Evolutionary conservation across 1,140 invertebrate genomes (phyloP), one percentile per base, ranked within the genome.

Genomic region (Gryon sp.): DNA sequence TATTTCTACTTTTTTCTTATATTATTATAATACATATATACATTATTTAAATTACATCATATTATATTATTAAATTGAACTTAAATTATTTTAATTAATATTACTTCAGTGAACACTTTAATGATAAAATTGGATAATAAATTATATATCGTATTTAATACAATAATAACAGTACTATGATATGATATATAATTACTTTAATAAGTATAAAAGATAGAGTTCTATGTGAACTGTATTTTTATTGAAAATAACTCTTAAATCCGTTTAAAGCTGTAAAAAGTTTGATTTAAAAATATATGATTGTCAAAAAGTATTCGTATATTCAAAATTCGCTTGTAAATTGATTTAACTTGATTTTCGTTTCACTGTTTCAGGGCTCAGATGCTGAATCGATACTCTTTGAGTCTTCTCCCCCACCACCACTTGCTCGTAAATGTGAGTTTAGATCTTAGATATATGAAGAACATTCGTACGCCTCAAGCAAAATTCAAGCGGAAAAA

Each of bases 361-460:
- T 46, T 70, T 70, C 30, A 46, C 30, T 82, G 69, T 89, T 89
- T 50, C 88, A 92, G 92, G 91, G 90, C 83, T 93, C 93, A 82
- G 93, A 94, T 90, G 92, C 92, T 82, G 92, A 93, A 85, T 92
- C 93, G 87, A 92, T 93, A 88, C 92, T 93, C 89, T 94, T 93
- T 90, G 91, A 87, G 83, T 88, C 92, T 83, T 90, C 92, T 83
- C 90, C 92, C 80, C 90, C 91, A 85, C 89, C 91, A 83, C 89
- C 90, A 79, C 86, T 90, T 84, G 83, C 87, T 81, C 87, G 90
- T 87, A 91, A 91, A 90, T 90, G 90, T 91, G 83, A 88, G 84
- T 88, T 28, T 75, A 66, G 62, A 68, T 68, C 57, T 75, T 41
- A 48, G 16, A 66, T 43, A 62, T 48, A 60, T 57, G 16, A 59